phyloP scores from a whole-genome alignment of 1,140 invertebrate species.

The Scaptomyza pallida region DNA sequence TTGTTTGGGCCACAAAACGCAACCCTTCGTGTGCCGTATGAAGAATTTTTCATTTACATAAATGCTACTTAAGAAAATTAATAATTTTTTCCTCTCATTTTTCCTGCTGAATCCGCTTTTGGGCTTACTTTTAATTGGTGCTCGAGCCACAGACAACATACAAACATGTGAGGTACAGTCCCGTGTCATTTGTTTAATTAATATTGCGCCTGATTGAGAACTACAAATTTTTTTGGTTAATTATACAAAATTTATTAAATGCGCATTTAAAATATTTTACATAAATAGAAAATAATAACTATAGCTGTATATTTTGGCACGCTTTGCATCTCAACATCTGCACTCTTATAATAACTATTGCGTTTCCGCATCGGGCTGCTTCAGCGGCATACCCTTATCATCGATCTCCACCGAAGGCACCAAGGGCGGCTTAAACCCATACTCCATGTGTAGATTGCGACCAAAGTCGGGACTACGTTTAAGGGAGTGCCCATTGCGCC shows the following conservation, averaged over 20 bases:
- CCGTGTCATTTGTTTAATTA: slow-evolving; percentile 67
- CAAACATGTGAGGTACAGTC: slow-evolving; percentile 32
- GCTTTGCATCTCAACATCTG: slow-evolving; percentile 35
- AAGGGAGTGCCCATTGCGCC: slow-evolving; percentile 74
- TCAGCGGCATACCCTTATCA: slow-evolving; percentile 87
- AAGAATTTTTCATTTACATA: slow-evolving; percentile 72
- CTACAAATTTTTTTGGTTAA: slow-evolving; percentile 29
- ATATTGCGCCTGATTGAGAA: slow-evolving; percentile 44
- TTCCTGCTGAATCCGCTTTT: slow-evolving; percentile 29
- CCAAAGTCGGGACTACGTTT: slow-evolving; percentile 85
- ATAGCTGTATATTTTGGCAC: slow-evolving; percentile 77
- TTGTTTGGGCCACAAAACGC: neutral
- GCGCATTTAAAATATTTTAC: slow-evolving; percentile 55
- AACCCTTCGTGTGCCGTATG: slow-evolving; percentile 50
- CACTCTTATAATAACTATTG: slow-evolving; percentile 23
- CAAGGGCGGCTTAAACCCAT: slow-evolving; percentile 92
- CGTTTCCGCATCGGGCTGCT: slow-evolving; percentile 49
- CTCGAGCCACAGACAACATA: slow-evolving; percentile 1
- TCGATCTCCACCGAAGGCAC: slow-evolving; percentile 92
- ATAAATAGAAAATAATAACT: slow-evolving; percentile 69
- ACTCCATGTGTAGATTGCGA: slow-evolving; percentile 89
- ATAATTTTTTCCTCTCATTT: slow-evolving; percentile 44
- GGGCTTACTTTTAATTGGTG: slow-evolving; percentile 48
- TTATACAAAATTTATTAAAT: slow-evolving; percentile 58
- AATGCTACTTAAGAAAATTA: slow-evolving; percentile 71